Evolutionary conservation across 2,888 invertebrate genomes (phyloP).

Genomic region (Synergus laeviventris): DNA sequence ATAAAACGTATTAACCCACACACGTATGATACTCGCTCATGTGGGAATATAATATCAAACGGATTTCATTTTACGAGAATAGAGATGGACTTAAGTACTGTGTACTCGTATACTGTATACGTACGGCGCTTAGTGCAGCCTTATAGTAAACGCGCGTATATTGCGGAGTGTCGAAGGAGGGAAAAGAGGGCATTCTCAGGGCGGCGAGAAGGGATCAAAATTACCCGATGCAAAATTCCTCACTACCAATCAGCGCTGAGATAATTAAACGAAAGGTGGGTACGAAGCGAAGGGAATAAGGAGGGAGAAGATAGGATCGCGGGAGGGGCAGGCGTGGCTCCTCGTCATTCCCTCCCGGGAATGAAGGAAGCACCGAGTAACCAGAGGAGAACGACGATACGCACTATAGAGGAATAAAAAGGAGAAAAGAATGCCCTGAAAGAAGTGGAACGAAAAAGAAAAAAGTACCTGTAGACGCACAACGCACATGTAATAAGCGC

Average conservation of each 20-base stretch:
- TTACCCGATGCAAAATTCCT: slow-evolving; percentile 74
- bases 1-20: slow-evolving; percentile 50
- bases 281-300: slow-evolving; percentile 58
- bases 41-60: slow-evolving; percentile 43
- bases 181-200: slow-evolving; percentile 39
- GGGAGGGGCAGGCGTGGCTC: slow-evolving; percentile 72
- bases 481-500: not conserved
- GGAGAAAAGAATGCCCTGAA: slow-evolving; percentile 44
- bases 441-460: not conserved
- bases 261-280: slow-evolving; percentile 74
- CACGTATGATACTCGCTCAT: slow-evolving; percentile 15
- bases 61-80: slow-evolving; percentile 30
- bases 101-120: too few relatives aligned
- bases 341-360: slow-evolving; percentile 60
- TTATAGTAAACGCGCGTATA: slow-evolving; percentile 31
- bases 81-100: slow-evolving; percentile 19
- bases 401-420: slow-evolving; percentile 50
- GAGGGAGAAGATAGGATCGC: slow-evolving; percentile 68
- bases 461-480: slow-evolving; percentile 5
- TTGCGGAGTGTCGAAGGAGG: slow-evolving; percentile 13
- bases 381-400: slow-evolving; percentile 61
- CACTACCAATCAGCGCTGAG: slow-evolving; percentile 74
- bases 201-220: slow-evolving; percentile 70
- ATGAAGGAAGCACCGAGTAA: slow-evolving; percentile 72
- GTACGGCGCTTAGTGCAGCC: slow-evolving; percentile 15